Base-by-base conservation (phyloP, 2,888 invertebrate species). In the Nemotelus nigrinus region DNA sequence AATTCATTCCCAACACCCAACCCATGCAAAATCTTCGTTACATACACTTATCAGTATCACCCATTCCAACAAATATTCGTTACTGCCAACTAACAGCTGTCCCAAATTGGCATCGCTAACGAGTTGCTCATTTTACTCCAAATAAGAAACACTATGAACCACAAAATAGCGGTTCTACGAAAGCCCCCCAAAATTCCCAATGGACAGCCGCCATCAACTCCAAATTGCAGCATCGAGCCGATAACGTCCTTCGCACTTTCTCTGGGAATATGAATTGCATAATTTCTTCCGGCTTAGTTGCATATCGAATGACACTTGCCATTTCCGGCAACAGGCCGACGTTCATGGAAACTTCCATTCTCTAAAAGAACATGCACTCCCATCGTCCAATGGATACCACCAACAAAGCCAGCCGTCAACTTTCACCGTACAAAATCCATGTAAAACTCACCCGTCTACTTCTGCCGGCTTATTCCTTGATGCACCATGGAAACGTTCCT, bases 101-200 rank as follows among this genome's bases (percentile, higher is more conserved):
- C 71, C 71, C 57, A 71, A 71, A 55, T 71, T 71, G 71, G 41
- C 53, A 5, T 10, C 6, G 71, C 7, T 71, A 43, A 2, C 25
- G 10, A 68, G 68, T 68, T 68, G 68, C 68, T 44, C 68, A 68
- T 39, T 68, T 43, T 57, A 10, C 57, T 55, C 43, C 3, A 45
- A 39, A 43, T 71, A 57, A 57, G 43, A 71, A 57, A 5, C 71
- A 43, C 4, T 6, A 68, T 68, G 7, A 50, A 68, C 39, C 10
- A 25, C 39, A 10, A 44, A 25, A 41, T 71, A 71, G 55, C 71
- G 71, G 55, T 71, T 71, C 50, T 50, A 10, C 4, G 44, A 48
- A n/a, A 50, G 6, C 53, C 53, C 68, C 50, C 68, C 25, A 68
- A 53, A 71, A 57, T 43, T n/a, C 44, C 3, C 55, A 55, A 55